phyloP scores from a whole-genome alignment of 2,888 invertebrate genomes.

The Lysandra coridon region DNA sequence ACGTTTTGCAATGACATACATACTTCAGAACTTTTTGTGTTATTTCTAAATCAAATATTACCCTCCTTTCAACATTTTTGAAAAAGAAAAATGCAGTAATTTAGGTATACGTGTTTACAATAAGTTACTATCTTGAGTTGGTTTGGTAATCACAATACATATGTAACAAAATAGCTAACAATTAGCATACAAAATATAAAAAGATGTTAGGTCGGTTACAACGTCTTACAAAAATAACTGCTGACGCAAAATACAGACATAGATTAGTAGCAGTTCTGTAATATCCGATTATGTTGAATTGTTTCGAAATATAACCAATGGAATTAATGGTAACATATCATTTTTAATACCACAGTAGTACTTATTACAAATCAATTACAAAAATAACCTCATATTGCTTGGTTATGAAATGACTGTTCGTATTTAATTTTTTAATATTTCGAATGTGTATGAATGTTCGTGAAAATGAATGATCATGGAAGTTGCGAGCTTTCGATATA shows the following conservation, averaged over 20 bases:
- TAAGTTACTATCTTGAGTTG: background rate
- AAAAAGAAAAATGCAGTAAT: background rate
- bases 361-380: background rate
- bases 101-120: background rate
- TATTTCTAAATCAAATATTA: background rate
- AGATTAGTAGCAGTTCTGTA: slow-evolving; percentile 28
- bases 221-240: slow-evolving; percentile 23
- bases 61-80: background rate
- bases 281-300: slow-evolving; percentile 11
- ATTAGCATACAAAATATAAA: slow-evolving; percentile 27
- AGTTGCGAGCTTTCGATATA: background rate
- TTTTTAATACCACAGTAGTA: background rate
- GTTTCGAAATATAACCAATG: slow-evolving; percentile 26
- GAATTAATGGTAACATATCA: slow-evolving; percentile 1
- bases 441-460: background rate
- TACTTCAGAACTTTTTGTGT: background rate
- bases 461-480: background rate
- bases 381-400: background rate
- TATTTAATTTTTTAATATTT: no score
- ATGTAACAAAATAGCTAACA: slow-evolving; percentile 25
- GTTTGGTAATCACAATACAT: slow-evolving; percentile 16
- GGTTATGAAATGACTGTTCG: background rate
- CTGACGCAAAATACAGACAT: slow-evolving; percentile 20
- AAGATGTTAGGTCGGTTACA: slow-evolving; percentile 13
- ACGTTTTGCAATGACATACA: background rate